These are phyloP conservation scores for Drosophila obscura DNA, from an alignment of 1,140 invertebrate species.

Conservation along the genomic window DNA sequence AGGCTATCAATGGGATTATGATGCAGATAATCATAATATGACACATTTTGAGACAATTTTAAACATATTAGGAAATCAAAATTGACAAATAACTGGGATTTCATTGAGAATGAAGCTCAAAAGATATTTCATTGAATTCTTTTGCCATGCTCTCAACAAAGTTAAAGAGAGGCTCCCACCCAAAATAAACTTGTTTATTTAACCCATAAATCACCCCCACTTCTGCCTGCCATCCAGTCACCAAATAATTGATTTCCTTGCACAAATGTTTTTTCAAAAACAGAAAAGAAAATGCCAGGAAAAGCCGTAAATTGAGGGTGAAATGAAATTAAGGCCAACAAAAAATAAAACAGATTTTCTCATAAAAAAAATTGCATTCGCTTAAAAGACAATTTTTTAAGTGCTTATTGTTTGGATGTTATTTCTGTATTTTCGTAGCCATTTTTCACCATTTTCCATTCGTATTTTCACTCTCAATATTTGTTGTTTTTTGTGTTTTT, in stretches of 20 bases:
- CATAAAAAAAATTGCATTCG: conserved; percentile 29
- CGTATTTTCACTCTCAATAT: conserved; percentile 44
- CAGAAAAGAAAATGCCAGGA: conserved; percentile 18
- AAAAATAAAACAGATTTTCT: conserved; percentile 41
- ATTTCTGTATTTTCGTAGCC: conserved; percentile 22
- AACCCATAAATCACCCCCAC: too few species aligned
- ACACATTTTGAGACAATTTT: too few species aligned
- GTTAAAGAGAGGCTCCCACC: neutral
- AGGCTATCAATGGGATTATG: too few species aligned
- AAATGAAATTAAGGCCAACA: conserved; percentile 16
- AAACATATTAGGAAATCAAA: too few species aligned
- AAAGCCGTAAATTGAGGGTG: conserved; percentile 6
- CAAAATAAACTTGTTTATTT: too few species aligned
- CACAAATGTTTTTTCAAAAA: conserved; percentile 19
- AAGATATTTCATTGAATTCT: too few species aligned
- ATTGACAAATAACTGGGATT: too few species aligned
- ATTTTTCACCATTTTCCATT: conserved; percentile 26
- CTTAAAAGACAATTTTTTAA: conserved; percentile 38
- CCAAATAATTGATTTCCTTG: too few species aligned
- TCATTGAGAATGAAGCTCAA: too few species aligned
- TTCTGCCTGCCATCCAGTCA: too few species aligned
- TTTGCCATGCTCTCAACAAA: too few species aligned
- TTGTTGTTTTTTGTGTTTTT: conserved; percentile 45
- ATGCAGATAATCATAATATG: too few species aligned
- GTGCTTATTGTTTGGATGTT: conserved; percentile 30